These are phyloP conservation scores for Thaleichthys pacificus DNA, from an alignment of 2,797 vertebrate genomes.

Conservation along the genomic window DNA sequence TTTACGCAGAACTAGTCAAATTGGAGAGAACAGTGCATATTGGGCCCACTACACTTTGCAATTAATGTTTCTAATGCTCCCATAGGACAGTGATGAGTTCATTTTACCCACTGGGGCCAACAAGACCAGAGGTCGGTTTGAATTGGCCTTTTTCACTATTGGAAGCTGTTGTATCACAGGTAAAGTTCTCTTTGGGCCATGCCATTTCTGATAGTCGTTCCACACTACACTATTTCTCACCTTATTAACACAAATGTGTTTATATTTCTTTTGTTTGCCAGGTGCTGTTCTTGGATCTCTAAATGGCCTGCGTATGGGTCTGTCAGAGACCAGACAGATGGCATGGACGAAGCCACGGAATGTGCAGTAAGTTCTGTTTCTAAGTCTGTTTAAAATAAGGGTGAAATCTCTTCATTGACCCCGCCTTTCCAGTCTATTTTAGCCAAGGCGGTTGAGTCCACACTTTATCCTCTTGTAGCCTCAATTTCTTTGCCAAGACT, in stretches of 20 bases:
- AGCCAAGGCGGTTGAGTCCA: background rate
- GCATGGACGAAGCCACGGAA: constrained; percentile 97
- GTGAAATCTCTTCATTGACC: too few relatives aligned
- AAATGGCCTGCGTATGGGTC: constrained; percentile 90
- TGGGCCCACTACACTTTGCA: background rate
- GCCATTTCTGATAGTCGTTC: background rate
- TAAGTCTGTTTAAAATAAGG: background rate
- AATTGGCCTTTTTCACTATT: constrained; percentile 98
- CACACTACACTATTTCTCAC: background rate
- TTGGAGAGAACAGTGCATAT: too few relatives aligned
- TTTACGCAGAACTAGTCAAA: too few relatives aligned
- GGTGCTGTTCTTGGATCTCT: constrained; percentile 89
- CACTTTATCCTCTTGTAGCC: background rate
- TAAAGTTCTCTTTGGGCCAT: constrained; percentile 46
- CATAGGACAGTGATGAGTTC: constrained; percentile 91
- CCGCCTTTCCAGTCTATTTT: background rate
- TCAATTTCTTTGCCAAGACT: background rate
- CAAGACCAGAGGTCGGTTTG: constrained; percentile 95
- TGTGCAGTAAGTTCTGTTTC: constrained; percentile 87
- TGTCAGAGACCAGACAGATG: constrained; percentile 95
- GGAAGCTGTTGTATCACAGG: constrained; percentile 97
- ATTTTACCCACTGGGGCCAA: constrained; percentile 95
- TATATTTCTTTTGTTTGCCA: constrained; percentile 44
- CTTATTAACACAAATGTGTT: background rate
- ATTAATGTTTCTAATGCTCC: background rate